These are phyloP conservation scores for Trachelus iudaicus DNA, from an alignment of 2,888 invertebrate genomes.

Conservation along the genomic window DNA sequence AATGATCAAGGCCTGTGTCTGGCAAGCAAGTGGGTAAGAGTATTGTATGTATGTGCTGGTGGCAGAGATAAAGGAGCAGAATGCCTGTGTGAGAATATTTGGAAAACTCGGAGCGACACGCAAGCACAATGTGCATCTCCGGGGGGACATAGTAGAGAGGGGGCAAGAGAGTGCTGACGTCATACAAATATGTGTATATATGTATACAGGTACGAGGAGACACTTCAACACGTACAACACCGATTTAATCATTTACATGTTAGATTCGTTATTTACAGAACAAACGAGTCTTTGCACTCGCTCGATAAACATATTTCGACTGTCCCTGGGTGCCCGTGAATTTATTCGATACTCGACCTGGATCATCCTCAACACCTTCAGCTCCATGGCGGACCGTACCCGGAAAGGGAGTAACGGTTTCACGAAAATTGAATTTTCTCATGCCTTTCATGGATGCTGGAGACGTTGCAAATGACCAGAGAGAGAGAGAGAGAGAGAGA, in stretches of 20 bases:
- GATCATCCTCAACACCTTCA: background rate
- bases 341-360: background rate
- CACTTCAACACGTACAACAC: background rate
- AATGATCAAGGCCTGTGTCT: background rate
- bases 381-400: background rate
- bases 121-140: background rate
- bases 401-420: no score
- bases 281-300: background rate
- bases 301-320: background rate
- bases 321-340: no score
- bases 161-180: conserved; percentile 10
- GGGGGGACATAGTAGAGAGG: conserved; percentile 15
- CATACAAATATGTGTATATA: background rate
- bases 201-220: conserved; percentile 19
- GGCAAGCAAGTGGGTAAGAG: conserved; percentile 42
- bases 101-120: background rate
- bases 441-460: no score
- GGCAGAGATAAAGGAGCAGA: conserved; percentile 11
- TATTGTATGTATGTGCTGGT: background rate
- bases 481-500: background rate
- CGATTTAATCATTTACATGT: background rate
- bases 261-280: background rate
- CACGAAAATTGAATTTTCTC: no score
- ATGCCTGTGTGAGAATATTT: conserved; percentile 13
- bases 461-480: no score